A percentile compares a stretch with the other conserved stretches of the same genome.
phyloP scores from a whole-genome alignment of 2,113 vertebrate species.

The Passer domesticus region DNA sequence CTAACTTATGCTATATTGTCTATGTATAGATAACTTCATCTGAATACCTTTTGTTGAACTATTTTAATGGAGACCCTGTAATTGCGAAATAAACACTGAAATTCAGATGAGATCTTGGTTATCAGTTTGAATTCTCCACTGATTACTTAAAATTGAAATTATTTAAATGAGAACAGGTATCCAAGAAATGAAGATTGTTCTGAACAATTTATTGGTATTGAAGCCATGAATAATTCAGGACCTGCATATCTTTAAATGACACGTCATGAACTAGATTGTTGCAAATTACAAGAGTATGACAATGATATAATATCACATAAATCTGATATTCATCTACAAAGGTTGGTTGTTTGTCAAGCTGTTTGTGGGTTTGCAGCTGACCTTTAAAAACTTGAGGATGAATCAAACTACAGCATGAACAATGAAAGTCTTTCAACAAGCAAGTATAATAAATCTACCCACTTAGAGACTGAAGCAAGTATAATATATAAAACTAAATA shows the following conservation, averaged over 20 bases:
- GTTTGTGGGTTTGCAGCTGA: conserved; percentile 51
- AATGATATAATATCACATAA: not conserved
- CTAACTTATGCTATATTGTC: not conserved
- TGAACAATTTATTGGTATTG: conserved; percentile 16
- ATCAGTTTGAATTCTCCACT: not conserved
- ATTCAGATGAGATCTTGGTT: not conserved
- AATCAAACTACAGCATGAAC: conserved; percentile 52
- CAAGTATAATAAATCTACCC: conserved; percentile 23
- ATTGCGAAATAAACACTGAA: not conserved
- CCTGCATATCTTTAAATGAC: conserved; percentile 1
- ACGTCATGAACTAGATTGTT: not conserved
- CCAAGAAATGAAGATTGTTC: not conserved
- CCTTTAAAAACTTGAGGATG: conserved; percentile 61
- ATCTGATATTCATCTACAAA: conserved; percentile 50
- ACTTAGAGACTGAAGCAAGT: conserved; percentile 5
- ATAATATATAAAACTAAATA: conserved; percentile 29
- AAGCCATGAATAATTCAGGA: conserved; percentile 37
- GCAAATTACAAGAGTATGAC: not conserved
- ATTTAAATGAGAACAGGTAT: not conserved
- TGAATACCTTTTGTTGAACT: not conserved
- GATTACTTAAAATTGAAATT: not conserved
- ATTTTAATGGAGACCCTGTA: not conserved
- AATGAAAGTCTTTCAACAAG: conserved; percentile 23
- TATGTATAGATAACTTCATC: not conserved
- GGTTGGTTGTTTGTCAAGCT: conserved; percentile 59